phyloP scores from a whole-genome alignment of 1,140 invertebrate species.

The Dermatophagoides farinae region DNA sequence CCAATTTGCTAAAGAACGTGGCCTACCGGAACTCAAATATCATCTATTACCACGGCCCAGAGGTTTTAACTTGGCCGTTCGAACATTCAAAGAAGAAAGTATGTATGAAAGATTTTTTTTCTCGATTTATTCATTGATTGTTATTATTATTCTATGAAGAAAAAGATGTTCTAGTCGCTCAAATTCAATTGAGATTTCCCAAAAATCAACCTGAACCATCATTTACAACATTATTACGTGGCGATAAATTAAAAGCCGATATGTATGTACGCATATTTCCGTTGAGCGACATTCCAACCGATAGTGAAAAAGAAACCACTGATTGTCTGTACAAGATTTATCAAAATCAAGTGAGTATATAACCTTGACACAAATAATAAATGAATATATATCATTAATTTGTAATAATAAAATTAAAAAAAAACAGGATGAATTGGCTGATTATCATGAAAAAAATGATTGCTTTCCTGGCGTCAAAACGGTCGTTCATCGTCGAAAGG shows the following conservation, averaged over 20 bases:
- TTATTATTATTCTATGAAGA: background rate
- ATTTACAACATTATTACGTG: slow-evolving; percentile 56
- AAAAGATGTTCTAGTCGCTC: slow-evolving; percentile 15
- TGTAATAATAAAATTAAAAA: background rate
- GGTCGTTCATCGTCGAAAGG: background rate
- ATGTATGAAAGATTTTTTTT: background rate
- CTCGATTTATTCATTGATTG: background rate
- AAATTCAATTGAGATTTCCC: slow-evolving; percentile 19
- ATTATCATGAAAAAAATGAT: slow-evolving; percentile 12
- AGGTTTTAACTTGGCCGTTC: slow-evolving; percentile 41
- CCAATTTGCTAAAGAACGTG: slow-evolving; percentile 64
- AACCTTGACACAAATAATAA: too few species aligned
- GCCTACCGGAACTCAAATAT: slow-evolving; percentile 61
- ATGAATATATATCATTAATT: background rate
- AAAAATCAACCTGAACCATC: slow-evolving; percentile 34
- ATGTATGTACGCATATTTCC: slow-evolving; percentile 60
- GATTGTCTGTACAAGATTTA: slow-evolving; percentile 62
- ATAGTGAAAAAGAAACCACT: slow-evolving; percentile 46
- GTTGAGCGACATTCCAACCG: slow-evolving; percentile 51
- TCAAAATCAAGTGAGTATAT: slow-evolving; percentile 24
- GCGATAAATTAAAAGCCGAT: slow-evolving; percentile 48
- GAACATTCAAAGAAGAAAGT: slow-evolving; percentile 16
- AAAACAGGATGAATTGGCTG: slow-evolving; percentile 13
- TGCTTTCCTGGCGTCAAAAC: slow-evolving; percentile 14
- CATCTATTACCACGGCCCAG: slow-evolving; percentile 78